Base-by-base conservation (phyloP, 2,888 invertebrate genomes). In the Leptinotarsa peninsularis region DNA sequence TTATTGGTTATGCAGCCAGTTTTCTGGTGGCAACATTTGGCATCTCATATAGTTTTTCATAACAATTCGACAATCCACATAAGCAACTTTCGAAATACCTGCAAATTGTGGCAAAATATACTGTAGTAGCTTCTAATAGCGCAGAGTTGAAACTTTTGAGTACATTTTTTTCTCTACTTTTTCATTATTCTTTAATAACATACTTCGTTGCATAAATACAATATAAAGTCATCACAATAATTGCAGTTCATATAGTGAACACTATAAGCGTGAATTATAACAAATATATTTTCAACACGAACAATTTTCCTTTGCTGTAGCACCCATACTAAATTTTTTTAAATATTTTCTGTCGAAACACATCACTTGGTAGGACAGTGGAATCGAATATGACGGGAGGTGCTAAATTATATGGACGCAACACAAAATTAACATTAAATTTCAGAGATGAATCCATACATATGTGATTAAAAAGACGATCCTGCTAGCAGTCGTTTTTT, bases 201-300 rank as follows among this genome's bases (percentile, higher is more conserved):
- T 82, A 82, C 74, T 86, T 86, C 86, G 86, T 86, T 86, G 86
- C 86, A 85, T 85, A 84, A 83, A 84, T 85, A 83, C 83, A 83
- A 84, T 85, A 83, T 82, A 85, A 85, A 85, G 71, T 83, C 86
- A 88, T 88, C 88, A 88, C 88, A 88, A 76, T 76, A 76, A 87
- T 88, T 87, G 88, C 88, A 87, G 88, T 88, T 88, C 88, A 87
- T 87, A 88, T 88, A 88, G 87, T 87, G 88, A 88, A 88, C 88
- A 88, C 88, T 88, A 88, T 88, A 87, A 88, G 88, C 88, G 85
- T 87, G 87, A 86, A 83, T 82, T 77, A 81, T 85, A 84, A 84
- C 83, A 84, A 84, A 83, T 79, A 77, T 78, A 70, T 81, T 76
- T 77, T 79, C 84, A 87, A 86, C 86, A 85, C 84, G 86, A 87